These are phyloP conservation scores for Bagarius yarrelli DNA, from an alignment of 2,113 vertebrate species.

Conservation along the genomic window DNA sequence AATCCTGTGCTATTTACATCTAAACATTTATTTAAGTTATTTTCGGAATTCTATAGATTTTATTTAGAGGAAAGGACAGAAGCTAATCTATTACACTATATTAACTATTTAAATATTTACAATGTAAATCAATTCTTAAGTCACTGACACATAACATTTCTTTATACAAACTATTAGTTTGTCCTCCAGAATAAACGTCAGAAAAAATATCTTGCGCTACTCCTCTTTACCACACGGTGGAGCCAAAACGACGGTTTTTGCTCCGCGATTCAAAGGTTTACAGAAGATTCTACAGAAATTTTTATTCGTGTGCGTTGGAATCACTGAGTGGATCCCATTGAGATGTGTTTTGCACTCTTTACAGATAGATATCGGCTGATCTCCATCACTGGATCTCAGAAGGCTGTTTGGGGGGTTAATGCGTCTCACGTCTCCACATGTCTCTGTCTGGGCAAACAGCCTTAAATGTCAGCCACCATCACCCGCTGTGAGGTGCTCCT, in stretches of 20 bases:
- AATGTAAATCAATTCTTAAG: not conserved
- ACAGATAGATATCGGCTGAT: not conserved
- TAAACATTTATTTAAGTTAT: too few relatives aligned
- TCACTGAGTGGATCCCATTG: not conserved
- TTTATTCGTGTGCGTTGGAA: not conserved
- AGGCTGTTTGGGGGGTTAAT: conserved; percentile 30
- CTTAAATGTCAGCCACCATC: conserved; percentile 54
- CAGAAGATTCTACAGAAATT: not conserved
- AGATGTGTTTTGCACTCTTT: conserved; percentile 1
- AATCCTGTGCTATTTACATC: not conserved
- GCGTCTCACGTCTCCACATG: conserved; percentile 12
- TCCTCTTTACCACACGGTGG: conserved; percentile 57
- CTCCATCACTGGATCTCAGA: not conserved
- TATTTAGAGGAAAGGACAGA: too few relatives aligned
- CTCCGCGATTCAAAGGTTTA: not conserved
- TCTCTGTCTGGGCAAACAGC: conserved; percentile 21
- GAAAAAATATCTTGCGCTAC: not conserved
- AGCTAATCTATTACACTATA: not conserved
- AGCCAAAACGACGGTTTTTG: not conserved
- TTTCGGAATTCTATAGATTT: too few relatives aligned
- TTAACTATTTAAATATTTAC: not conserved
- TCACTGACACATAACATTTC: not conserved
- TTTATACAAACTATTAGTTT: not conserved
- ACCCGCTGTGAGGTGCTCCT: conserved; percentile 50
- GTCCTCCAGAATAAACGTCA: not conserved